Conservation (phyloP, 2,797 vertebrate genomes). For the Miichthys miiuy region DNA sequence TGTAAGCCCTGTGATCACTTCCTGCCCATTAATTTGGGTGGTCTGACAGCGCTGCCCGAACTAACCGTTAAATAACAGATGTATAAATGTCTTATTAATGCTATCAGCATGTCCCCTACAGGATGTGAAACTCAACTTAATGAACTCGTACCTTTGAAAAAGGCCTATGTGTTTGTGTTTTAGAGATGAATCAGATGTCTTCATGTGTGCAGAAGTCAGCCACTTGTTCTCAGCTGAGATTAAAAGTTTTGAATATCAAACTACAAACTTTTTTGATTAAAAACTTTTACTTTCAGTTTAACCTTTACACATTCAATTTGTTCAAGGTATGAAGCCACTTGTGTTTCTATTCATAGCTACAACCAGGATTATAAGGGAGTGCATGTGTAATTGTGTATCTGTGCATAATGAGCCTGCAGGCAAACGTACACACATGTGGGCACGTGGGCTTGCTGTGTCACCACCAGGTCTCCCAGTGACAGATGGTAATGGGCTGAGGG, state of each 20-base stretch:
- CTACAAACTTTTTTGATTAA: neutral
- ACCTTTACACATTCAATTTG: slow-evolving; percentile 43
- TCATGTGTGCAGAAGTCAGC: neutral
- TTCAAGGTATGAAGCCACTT: slow-evolving; percentile 31
- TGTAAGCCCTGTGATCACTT: slow-evolving; percentile 79
- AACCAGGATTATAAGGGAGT: slow-evolving; percentile 19
- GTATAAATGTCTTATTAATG: slow-evolving; percentile 80
- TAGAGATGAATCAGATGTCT: neutral
- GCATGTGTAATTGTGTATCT: slow-evolving; percentile 52
- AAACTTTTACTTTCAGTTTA: slow-evolving; percentile 45
- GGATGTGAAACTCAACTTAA: slow-evolving; percentile 66
- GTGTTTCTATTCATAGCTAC: slow-evolving; percentile 46
- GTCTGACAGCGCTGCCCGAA: slow-evolving; percentile 71
- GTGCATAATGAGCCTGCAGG: slow-evolving; percentile 63
- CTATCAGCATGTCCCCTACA: slow-evolving; percentile 61
- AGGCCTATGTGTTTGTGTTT: neutral
- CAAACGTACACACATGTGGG: slow-evolving; percentile 35
- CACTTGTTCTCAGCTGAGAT: neutral
- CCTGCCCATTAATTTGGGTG: slow-evolving; percentile 79
- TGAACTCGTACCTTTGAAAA: slow-evolving; percentile 43
- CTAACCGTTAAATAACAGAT: slow-evolving; percentile 80
- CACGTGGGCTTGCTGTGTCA: slow-evolving; percentile 45
- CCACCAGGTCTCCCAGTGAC: slow-evolving; percentile 73
- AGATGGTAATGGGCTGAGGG: slow-evolving; percentile 78
- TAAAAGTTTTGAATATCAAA: neutral